Conservation (phyloP, 2,113 vertebrate genomes). For the Callopanchax toddi region DNA sequence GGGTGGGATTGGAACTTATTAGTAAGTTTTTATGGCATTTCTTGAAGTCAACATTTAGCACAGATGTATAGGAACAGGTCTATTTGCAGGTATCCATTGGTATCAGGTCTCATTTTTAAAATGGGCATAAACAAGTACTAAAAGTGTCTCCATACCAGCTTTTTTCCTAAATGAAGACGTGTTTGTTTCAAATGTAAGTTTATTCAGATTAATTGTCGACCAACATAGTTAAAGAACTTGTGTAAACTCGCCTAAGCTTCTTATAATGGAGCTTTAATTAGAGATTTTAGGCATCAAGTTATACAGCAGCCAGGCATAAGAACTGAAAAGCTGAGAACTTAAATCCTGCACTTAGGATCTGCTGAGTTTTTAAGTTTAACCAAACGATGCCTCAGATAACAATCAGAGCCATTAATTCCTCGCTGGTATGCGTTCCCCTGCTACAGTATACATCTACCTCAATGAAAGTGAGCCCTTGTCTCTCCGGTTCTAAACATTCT, state of each 20-base stretch:
- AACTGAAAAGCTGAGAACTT: slow-evolving; percentile 9
- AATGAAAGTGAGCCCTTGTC: slow-evolving; percentile 73
- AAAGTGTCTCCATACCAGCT: background rate
- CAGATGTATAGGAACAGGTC: background rate
- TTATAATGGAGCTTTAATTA: background rate
- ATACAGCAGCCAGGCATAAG: background rate
- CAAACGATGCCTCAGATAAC: slow-evolving; percentile 14
- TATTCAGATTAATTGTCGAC: background rate
- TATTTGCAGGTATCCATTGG: too few relatives aligned
- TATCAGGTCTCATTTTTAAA: background rate
- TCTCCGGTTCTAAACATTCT: slow-evolving; percentile 51
- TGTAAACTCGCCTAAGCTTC: background rate
- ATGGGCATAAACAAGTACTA: background rate
- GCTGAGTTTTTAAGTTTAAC: slow-evolving; percentile 2
- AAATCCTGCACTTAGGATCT: slow-evolving; percentile 12
- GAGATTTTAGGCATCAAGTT: background rate
- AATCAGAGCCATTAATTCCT: slow-evolving; percentile 35
- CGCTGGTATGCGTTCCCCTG: slow-evolving; percentile 46
- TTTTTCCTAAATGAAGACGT: background rate
- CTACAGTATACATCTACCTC: slow-evolving; percentile 53
- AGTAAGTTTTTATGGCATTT: background rate
- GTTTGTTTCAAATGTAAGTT: background rate
- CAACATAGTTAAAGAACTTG: background rate
- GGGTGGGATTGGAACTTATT: background rate
- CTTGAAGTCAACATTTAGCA: background rate